Evolutionary conservation across 2,888 invertebrate species (phyloP).

Genomic region (Eupithecia dodoneata): DNA sequence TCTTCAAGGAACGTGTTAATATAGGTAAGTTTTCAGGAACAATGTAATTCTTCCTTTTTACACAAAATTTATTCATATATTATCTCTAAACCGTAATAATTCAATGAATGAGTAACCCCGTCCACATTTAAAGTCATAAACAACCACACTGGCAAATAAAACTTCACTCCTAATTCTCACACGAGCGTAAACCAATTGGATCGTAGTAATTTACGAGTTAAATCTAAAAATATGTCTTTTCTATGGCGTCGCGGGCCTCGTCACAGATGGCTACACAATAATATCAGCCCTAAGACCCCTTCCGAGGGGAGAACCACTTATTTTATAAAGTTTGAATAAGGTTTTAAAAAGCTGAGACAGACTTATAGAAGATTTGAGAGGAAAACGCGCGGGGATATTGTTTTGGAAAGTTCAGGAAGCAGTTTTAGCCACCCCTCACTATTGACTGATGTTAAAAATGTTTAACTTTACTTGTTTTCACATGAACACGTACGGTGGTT

Average conservation of each 20-base stretch:
- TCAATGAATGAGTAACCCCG: slow-evolving; percentile 27
- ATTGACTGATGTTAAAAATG: slow-evolving; percentile 22
- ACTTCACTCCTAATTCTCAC: slow-evolving; percentile 75
- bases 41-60: not conserved
- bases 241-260: slow-evolving; percentile 72
- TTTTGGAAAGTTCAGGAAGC: slow-evolving; percentile 58
- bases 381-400: slow-evolving; percentile 59
- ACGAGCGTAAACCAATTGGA: slow-evolving; percentile 82
- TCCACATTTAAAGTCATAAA: slow-evolving; percentile 55
- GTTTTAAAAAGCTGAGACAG: slow-evolving; percentile 78
- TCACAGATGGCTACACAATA: slow-evolving; percentile 84
- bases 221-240: slow-evolving; percentile 83
- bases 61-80: not conserved
- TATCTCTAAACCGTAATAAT: slow-evolving; percentile 35
- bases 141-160: slow-evolving; percentile 76
- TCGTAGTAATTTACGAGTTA: slow-evolving; percentile 82
- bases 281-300: slow-evolving; percentile 70
- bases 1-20: not conserved
- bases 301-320: slow-evolving; percentile 74
- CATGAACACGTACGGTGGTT: not conserved
- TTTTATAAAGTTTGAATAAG: slow-evolving; percentile 84
- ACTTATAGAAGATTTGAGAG: slow-evolving; percentile 64
- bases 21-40: not conserved
- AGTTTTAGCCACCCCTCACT: slow-evolving; percentile 38
- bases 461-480: not conserved